phyloP scores from a whole-genome alignment of 2,797 vertebrate genomes.

The Enoplosus armatus region DNA sequence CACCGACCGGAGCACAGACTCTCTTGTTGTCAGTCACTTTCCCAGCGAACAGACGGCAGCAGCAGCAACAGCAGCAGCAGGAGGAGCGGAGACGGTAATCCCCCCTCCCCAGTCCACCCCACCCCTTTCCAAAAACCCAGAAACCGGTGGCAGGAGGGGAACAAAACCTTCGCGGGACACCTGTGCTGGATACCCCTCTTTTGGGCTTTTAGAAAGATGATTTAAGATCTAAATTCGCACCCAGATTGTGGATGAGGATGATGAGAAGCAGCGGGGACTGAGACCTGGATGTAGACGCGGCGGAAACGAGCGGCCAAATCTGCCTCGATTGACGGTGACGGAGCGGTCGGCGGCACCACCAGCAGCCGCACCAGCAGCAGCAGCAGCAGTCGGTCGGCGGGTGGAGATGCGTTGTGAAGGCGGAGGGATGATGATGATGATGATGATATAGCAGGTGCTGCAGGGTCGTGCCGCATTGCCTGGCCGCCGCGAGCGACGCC shows the following conservation, averaged over 20 bases:
- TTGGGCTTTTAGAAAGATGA: not conserved
- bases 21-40: conserved; percentile 82
- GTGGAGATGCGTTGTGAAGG: conserved; percentile 72
- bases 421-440: conserved; percentile 58
- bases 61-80: conserved; percentile 64
- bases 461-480: conserved; percentile 89
- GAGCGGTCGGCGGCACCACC: conserved; percentile 37
- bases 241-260: conserved; percentile 1
- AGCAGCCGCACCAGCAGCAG: conserved; percentile 20
- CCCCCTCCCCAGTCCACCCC: conserved; percentile 64
- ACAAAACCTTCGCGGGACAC: conserved; percentile 66
- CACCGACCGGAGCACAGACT: conserved; percentile 69
- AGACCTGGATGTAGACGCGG: conserved; percentile 49
- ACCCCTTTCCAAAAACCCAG: conserved; percentile 62
- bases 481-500: conserved; percentile 73
- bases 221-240: not conserved
- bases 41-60: conserved; percentile 77
- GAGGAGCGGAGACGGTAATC: conserved; percentile 73
- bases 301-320: conserved; percentile 39
- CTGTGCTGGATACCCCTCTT: conserved; percentile 41
- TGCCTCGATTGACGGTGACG: conserved; percentile 53
- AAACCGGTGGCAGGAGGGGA: conserved; percentile 33
- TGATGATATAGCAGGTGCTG: conserved; percentile 81
- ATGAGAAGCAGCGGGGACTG: not conserved
- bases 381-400: conserved; percentile 49